Evolutionary conservation across 2,888 invertebrate species (phyloP).

Genomic region (Brenthis hecate): DNA sequence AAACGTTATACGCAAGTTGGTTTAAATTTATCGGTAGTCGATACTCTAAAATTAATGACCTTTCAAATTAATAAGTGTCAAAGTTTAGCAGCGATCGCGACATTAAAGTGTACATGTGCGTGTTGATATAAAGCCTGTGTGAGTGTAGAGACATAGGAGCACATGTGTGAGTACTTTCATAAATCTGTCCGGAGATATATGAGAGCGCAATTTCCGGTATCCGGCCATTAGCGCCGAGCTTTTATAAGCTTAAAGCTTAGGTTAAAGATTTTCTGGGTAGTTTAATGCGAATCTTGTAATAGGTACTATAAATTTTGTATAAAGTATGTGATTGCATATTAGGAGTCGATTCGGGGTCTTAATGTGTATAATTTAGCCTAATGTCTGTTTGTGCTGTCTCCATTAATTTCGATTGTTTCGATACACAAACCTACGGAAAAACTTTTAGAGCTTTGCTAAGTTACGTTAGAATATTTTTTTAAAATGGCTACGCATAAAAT

Average conservation of each 20-base stretch:
- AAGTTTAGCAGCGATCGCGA: slow-evolving; percentile 61
- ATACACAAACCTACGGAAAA: slow-evolving; percentile 36
- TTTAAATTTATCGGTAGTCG: slow-evolving; percentile 52
- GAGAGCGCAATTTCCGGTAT: slow-evolving; percentile 95
- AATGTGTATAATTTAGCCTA: slow-evolving; percentile 81
- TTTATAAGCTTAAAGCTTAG: slow-evolving; percentile 85
- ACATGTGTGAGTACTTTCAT: slow-evolving; percentile 90
- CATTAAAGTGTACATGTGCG: slow-evolving; percentile 46
- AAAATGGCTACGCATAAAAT: too few species aligned
- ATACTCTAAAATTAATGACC: slow-evolving; percentile 69
- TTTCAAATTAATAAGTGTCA: slow-evolving; percentile 79
- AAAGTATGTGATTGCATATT: slow-evolving; percentile 82
- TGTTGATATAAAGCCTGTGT: slow-evolving; percentile 48
- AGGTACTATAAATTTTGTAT: slow-evolving; percentile 82
- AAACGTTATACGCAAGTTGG: slow-evolving; percentile 30
- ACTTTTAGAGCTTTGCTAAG: slow-evolving; percentile 28
- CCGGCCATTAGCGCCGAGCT: slow-evolving; percentile 90
- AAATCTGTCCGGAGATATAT: slow-evolving; percentile 95
- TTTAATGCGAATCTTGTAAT: slow-evolving; percentile 83
- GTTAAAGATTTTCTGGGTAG: slow-evolving; percentile 83
- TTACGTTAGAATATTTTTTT: slow-evolving; percentile 45
- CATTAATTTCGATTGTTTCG: slow-evolving; percentile 42
- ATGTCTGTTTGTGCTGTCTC: slow-evolving; percentile 66
- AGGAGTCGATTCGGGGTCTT: slow-evolving; percentile 79
- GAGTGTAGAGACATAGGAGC: slow-evolving; percentile 70